Conservation (phyloP, 2,113 vertebrate species). For the Empidonax alnorum region DNA sequence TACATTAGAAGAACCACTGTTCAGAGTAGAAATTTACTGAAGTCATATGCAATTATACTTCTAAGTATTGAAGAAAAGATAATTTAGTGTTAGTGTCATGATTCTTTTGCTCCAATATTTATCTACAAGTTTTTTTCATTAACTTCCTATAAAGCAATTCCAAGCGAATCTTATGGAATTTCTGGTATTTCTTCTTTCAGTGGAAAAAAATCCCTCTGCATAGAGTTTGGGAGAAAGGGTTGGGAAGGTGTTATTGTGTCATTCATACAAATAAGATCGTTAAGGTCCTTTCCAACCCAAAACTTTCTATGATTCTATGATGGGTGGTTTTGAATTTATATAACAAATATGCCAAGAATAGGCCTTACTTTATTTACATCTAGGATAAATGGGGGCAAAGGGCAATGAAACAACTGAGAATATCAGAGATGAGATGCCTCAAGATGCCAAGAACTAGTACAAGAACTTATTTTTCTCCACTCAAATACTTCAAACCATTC, state of each 20-base stretch:
- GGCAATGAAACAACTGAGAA: background rate
- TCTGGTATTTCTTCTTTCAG: background rate
- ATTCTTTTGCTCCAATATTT: background rate
- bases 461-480: background rate
- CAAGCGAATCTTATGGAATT: background rate
- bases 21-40: background rate
- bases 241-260: background rate
- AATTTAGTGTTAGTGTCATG: background rate
- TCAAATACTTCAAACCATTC: background rate
- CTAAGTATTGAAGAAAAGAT: background rate
- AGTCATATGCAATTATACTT: background rate
- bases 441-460: background rate
- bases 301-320: background rate
- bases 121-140: background rate
- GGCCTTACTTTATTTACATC: background rate
- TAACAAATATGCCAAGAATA: background rate
- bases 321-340: background rate
- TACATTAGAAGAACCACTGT: background rate
- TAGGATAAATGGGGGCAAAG: background rate
- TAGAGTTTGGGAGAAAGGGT: background rate
- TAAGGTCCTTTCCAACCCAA: background rate
- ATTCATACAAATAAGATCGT: background rate
- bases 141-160: background rate
- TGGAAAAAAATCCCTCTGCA: background rate
- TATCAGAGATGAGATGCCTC: background rate